Evolutionary conservation across 2,797 vertebrate genomes (phyloP).

Genomic region (Rhadinocentrus ornatus): DNA sequence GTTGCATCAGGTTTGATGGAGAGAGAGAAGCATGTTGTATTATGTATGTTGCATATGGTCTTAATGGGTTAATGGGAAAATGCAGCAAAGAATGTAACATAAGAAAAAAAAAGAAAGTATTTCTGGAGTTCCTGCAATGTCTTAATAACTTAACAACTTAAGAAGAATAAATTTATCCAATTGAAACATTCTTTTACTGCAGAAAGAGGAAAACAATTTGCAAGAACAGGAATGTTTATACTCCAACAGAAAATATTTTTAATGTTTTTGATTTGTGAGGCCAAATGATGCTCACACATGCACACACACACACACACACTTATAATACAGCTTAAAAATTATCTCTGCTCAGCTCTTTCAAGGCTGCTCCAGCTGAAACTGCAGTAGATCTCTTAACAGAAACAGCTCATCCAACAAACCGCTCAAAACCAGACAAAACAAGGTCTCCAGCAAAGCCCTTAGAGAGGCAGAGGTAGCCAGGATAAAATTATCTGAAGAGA

Average conservation of each 20-base stretch:
- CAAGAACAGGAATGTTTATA: neutral
- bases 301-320: constrained; percentile 1
- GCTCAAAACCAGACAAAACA: constrained; percentile 29
- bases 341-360: neutral
- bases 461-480: constrained; percentile 22
- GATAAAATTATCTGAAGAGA: constrained; percentile 44
- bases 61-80: too few relatives aligned
- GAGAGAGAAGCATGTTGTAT: neutral
- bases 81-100: too few relatives aligned
- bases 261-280: constrained; percentile 12
- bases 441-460: neutral
- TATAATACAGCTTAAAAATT: constrained; percentile 21
- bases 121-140: neutral
- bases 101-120: neutral
- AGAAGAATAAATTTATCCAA: neutral
- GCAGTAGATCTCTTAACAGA: constrained; percentile 25
- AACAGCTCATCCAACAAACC: neutral
- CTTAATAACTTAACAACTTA: constrained; percentile 1
- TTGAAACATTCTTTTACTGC: neutral
- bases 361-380: neutral
- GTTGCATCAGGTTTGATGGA: too few relatives aligned
- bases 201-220: constrained; percentile 1
- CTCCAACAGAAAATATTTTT: constrained; percentile 3
- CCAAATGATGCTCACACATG: constrained; percentile 9
- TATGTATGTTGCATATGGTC: too few relatives aligned